phyloP scores from a whole-genome alignment of 2,797 vertebrate species.

The Coccyzus lansbergi region DNA sequence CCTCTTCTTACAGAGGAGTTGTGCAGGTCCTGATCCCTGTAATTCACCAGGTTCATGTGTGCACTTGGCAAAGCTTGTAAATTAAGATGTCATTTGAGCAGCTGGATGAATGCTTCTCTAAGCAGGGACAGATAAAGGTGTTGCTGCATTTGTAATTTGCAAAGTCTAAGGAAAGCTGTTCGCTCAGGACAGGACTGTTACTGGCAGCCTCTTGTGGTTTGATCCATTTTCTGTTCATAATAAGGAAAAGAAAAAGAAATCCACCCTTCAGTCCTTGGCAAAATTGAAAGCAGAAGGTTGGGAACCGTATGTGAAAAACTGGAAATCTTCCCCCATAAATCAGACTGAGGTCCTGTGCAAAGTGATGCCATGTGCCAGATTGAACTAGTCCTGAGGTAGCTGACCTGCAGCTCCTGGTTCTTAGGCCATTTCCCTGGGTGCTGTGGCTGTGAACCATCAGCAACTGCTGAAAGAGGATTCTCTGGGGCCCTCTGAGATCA shows the following conservation, averaged over 20 bases:
- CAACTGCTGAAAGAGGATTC: neutral
- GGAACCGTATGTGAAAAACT: neutral
- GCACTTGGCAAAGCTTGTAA: neutral
- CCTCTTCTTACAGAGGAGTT: neutral
- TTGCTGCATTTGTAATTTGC: neutral
- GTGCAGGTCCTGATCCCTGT: neutral
- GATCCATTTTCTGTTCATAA: neutral
- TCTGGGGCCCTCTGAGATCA: neutral
- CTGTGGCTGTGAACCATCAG: neutral
- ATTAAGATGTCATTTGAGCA: neutral
- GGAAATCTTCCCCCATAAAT: neutral
- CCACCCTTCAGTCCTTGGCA: neutral
- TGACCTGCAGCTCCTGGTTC: conserved; percentile 4
- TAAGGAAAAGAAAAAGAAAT: neutral
- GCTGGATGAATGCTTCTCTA: neutral
- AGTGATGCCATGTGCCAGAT: neutral
- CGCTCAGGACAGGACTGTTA: neutral
- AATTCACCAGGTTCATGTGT: neutral
- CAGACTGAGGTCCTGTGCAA: neutral
- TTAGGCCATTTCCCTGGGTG: neutral
- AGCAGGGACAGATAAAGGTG: neutral
- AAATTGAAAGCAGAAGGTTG: neutral
- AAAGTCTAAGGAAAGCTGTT: neutral
- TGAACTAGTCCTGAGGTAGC: neutral
- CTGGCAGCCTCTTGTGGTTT: neutral